Evolutionary conservation across 30 jellyfish, hydroid and myxozoan genomes (phyloP), one percentile per base, ranked within the genome.

Genomic region (Calvadosia cruxmelitensis): DNA sequence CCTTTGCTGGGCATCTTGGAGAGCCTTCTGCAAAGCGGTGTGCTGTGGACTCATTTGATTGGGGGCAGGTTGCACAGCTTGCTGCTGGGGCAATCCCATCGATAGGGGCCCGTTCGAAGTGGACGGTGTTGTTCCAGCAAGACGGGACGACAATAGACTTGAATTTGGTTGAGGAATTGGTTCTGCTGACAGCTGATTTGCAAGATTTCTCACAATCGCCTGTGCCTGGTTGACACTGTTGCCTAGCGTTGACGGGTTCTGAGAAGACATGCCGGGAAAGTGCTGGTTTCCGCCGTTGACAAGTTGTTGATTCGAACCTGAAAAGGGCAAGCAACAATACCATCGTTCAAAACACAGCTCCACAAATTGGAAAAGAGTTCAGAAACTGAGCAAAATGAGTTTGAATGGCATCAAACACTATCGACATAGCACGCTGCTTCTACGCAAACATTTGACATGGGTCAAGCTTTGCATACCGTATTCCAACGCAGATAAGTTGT

Each of bases 1-100:
- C 50, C 30, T 75, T 34, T 64, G 85, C 63, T 72, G 85, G 27
- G 82, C 64, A 5, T 34, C 75, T 50, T 72, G 93, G 53, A 72
- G 74, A 65, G 78, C 68, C 53, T 80, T 77, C 67, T 50, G 32
- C 1, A 69, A 80, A 7, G 89, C 35, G 27, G 84, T 63, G 28
- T 72, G 26, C 36, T 74, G 84, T 16, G 75, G 33, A 30, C 51
- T 33, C 64, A 74, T 64, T 29, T 52, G 57, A 42, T 42, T 42
- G 20, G 57, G 20, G 20, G 10, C 20, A 42, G 57, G 57, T 42
- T 42, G 57, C 57, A 42, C 20, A 5, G 10, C 15, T 42, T 42
- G 57, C 15, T 10, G 57, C 20, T 42, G 57, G 57, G 57, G 10
- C 20, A 5, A 20, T 42, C 15, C 10, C 57, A 42, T 42, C 57